Percentiles rank a stretch among this genome's conserved stretches.
Conservation (phyloP, 30 jellyfish, hydroid and myxozoan genomes). For the Aurelia sp. region DNA sequence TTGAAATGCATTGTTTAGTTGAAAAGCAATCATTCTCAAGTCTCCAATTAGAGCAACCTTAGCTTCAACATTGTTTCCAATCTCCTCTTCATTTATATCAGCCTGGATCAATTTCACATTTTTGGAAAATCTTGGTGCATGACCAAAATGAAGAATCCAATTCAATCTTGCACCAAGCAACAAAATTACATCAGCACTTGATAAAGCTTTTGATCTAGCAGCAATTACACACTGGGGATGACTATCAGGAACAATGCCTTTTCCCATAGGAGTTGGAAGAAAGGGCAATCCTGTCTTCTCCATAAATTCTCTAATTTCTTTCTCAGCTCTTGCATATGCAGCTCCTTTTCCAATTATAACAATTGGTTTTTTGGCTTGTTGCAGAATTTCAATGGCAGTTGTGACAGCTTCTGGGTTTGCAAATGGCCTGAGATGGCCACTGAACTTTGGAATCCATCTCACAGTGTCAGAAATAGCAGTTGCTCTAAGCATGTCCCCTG, state of each 20-base stretch:
- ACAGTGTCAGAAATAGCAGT: neutral
- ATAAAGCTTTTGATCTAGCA: conserved; percentile 84
- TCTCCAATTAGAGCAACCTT: conserved; percentile 73
- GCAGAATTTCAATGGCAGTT: conserved; percentile 52
- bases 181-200: conserved; percentile 79
- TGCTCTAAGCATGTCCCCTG: conserved; percentile 77
- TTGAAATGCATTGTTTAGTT: conserved; percentile 36
- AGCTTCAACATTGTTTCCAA: conserved; percentile 70
- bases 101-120: conserved; percentile 72
- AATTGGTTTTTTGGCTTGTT: conserved; percentile 56
- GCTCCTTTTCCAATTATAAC: conserved; percentile 79
- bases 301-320: conserved; percentile 57
- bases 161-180: conserved; percentile 84
- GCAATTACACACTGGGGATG: conserved; percentile 88
- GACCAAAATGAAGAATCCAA: conserved; percentile 90
- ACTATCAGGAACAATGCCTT: conserved; percentile 82
- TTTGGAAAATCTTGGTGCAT: conserved; percentile 73
- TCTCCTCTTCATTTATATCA: conserved; percentile 80
- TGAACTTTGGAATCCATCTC: conserved; percentile 30
- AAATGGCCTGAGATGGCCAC: conserved; percentile 27
- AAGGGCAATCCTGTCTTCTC: conserved; percentile 78
- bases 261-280: conserved; percentile 96
- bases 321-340: conserved; percentile 81
- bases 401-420: conserved; percentile 50
- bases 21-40: conserved; percentile 52